Percentiles rank a stretch among this genome's conserved stretches.
Evolutionary conservation across 2,888 invertebrate genomes (phyloP).

Genomic region (Pecten maximus): DNA sequence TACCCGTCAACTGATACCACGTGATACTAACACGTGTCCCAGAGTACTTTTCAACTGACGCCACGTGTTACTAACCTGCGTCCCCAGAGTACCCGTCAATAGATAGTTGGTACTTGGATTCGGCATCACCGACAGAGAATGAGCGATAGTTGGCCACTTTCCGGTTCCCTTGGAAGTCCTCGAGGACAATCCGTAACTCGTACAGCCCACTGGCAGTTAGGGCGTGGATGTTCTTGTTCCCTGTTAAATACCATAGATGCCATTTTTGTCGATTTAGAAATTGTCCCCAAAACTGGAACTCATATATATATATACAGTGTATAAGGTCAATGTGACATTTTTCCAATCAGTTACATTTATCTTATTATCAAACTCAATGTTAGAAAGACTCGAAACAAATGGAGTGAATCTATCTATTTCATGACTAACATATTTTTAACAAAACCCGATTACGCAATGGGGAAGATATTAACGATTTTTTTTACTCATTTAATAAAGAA

Average conservation of each 20-base stretch:
- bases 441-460: too few relatives aligned
- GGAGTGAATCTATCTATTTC: too few relatives aligned
- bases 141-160: conserved; percentile 59
- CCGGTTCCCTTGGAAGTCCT: conserved; percentile 57
- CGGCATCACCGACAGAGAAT: conserved; percentile 57
- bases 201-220: conserved; percentile 61
- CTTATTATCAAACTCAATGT: too few relatives aligned
- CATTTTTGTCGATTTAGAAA: not conserved
- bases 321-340: too few relatives aligned
- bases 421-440: too few relatives aligned
- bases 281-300: too few relatives aligned
- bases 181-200: conserved; percentile 57
- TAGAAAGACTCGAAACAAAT: too few relatives aligned
- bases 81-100: conserved; percentile 64
- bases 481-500: too few relatives aligned
- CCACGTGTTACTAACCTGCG: conserved; percentile 55
- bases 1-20: too few relatives aligned
- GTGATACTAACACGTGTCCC: conserved; percentile 59
- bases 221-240: conserved; percentile 60
- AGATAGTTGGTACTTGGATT: conserved; percentile 54
- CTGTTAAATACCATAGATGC: conserved; percentile 44
- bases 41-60: conserved; percentile 61
- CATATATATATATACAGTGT: too few relatives aligned
- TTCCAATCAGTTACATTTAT: too few relatives aligned
- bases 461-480: too few relatives aligned